Base-by-base conservation (phyloP, 2,888 invertebrate genomes). In the Danaus chrysippus region DNA sequence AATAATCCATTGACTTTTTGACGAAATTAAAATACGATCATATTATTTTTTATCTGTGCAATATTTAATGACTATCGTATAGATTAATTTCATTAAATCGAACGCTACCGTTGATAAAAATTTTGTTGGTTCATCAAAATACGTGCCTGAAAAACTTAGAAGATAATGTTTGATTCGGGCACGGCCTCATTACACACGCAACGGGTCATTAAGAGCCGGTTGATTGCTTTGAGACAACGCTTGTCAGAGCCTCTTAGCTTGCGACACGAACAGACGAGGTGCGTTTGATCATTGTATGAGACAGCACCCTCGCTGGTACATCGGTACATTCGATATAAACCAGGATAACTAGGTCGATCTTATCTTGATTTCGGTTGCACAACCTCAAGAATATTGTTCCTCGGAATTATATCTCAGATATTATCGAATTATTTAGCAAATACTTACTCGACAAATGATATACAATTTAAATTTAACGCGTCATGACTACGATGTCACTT, bases 341-440 rank as follows among this genome's bases (percentile, higher is more conserved):
- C 60, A 59, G 60, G 56, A 59, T 62, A 62, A 62, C 62, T 42
- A 62, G 62, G 58, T 58, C 58, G 54, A 58, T 34, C 15, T 55
- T 41, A 41, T 23, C 54, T 49, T 58, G 43, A 55, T 58, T 15
- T 41, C 54, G 11, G 49, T 62, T 62, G 42, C 62, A 58, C 55
- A 58, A 62, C 62, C 42, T 53, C 54, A 54, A 42, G 19, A 34
- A 54, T 49, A 54, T 42, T 49, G 19, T 62, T 55, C 23, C 6
- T 10, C n/a, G 12, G 3, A 10, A 34, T 23, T n/a, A 12, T 23
- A 13, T 23, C 34, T 34, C 1, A 54, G 23, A 34, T 5, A 34
- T 34, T 34, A 34, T 34, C 23, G 23, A 34, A 3, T 6, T 5
- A 5, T 34, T 34, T 34, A 34, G 23, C 23, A 34, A 34, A 34